Evolutionary conservation across 2,797 vertebrate species (phyloP).

Genomic region (Cheirogaleus major): DNA sequence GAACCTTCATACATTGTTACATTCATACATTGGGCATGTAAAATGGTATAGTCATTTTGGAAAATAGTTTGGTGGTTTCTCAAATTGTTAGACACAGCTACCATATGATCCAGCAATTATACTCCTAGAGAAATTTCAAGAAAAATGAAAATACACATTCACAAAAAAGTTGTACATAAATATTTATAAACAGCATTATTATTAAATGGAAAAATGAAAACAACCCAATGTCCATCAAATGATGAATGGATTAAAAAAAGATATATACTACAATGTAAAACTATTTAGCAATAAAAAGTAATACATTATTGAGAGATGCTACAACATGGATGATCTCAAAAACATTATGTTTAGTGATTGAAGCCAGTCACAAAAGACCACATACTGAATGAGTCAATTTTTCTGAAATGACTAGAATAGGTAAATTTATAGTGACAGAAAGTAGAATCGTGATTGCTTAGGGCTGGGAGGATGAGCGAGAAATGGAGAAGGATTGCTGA

Average conservation of each 20-base stretch:
- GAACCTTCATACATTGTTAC: neutral
- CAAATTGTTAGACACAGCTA: neutral
- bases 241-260: neutral
- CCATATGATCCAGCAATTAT: neutral
- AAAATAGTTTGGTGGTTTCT: neutral
- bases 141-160: neutral
- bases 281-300: neutral
- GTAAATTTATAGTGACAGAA: constrained; percentile 26
- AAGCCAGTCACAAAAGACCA: neutral
- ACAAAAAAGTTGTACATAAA: neutral
- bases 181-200: constrained; percentile 16
- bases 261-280: neutral
- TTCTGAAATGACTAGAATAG: neutral
- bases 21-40: neutral
- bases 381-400: neutral
- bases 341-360: neutral
- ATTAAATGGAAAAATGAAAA: neutral
- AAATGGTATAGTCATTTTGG: neutral
- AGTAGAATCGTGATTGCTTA: neutral
- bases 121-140: neutral
- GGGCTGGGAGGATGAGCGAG: neutral
- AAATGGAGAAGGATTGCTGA: neutral
- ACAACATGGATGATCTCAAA: neutral
- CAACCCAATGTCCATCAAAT: neutral
- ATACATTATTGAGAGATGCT: neutral